These are phyloP conservation scores for Alviniconcha strummeri DNA, from an alignment of 2,888 invertebrate species.

Conservation along the genomic window DNA sequence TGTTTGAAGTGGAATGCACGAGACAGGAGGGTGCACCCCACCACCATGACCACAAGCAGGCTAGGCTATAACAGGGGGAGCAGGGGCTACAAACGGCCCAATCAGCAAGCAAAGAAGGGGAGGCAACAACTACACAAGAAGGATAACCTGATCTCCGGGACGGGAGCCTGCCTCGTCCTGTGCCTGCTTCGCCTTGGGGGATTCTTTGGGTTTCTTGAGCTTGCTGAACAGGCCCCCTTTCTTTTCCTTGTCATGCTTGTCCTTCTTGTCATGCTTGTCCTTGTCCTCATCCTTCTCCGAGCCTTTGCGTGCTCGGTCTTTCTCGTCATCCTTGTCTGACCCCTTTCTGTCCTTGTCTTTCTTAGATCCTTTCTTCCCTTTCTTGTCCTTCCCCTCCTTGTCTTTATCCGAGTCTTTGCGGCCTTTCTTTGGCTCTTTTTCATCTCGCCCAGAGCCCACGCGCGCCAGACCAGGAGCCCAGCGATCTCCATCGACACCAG, in stretches of 20 bases:
- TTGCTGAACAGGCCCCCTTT: slow-evolving; percentile 23
- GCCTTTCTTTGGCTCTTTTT: background rate
- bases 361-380: background rate
- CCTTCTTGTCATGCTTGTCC: background rate
- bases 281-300: slow-evolving; percentile 23
- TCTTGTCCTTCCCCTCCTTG: background rate
- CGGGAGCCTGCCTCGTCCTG: background rate
- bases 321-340: background rate
- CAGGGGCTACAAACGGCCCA: too few species aligned
- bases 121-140: background rate
- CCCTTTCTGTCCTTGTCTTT: background rate
- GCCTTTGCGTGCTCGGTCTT: background rate
- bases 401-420: slow-evolving; percentile 8
- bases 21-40: background rate
- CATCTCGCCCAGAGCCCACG: background rate
- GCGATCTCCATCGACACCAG: background rate
- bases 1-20: background rate
- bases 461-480: background rate
- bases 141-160: slow-evolving; percentile 18
- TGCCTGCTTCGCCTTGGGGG: background rate
- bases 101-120: slow-evolving; percentile 15
- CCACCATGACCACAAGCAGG: background rate
- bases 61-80: background rate
- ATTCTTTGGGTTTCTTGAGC: slow-evolving; percentile 34
- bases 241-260: slow-evolving; percentile 10